Evolutionary conservation across 2,797 vertebrate genomes (phyloP).

Genomic region (Australoheros facetus): DNA sequence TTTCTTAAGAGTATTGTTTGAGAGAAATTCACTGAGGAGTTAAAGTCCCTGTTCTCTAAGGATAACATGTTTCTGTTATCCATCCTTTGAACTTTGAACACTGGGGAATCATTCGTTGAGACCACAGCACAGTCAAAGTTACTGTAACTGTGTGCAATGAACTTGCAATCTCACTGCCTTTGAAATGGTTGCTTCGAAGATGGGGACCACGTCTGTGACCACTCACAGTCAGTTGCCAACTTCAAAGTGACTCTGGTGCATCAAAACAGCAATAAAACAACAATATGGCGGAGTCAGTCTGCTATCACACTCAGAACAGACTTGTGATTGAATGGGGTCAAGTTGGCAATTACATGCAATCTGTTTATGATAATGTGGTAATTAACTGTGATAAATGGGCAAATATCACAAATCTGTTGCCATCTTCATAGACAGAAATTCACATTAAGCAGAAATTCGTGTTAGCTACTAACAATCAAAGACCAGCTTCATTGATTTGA

Average conservation of each 20-base stretch:
- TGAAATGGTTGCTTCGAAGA: no score
- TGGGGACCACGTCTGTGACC: neutral
- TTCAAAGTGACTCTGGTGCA: neutral
- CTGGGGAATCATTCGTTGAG: neutral
- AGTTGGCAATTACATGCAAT: neutral
- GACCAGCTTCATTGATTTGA: no score
- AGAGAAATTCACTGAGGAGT: neutral
- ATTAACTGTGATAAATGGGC: neutral
- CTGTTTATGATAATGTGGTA: neutral
- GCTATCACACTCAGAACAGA: neutral
- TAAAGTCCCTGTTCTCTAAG: neutral
- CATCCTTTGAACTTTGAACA: neutral
- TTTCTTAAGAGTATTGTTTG: neutral
- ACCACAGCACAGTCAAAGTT: neutral
- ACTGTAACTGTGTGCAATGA: neutral
- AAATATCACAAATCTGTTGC: neutral
- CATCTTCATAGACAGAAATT: neutral
- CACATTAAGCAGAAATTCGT: neutral
- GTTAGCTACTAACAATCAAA: neutral
- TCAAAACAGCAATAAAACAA: neutral
- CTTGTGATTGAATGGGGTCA: constrained; percentile 4
- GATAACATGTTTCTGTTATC: neutral
- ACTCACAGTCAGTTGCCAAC: neutral
- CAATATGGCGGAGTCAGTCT: neutral
- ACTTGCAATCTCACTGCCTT: no score